These are phyloP conservation scores for Tachypleus tridentatus DNA, from an alignment of 1,140 invertebrate species.

Conservation along the genomic window DNA sequence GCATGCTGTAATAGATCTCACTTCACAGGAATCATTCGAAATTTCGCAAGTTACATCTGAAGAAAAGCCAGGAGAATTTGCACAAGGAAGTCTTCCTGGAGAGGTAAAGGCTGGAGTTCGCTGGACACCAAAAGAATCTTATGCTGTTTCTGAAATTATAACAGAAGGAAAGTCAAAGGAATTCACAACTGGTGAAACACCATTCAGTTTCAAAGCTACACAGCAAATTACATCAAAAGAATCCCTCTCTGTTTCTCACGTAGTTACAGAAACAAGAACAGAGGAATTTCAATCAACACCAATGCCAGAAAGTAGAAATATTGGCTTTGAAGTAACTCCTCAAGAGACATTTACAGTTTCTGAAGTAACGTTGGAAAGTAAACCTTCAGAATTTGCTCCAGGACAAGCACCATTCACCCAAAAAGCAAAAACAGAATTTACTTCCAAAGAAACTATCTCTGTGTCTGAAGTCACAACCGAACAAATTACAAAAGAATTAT, in stretches of 20 bases:
- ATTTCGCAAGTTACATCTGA: conserved; percentile 13
- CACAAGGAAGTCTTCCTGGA: conserved; percentile 15
- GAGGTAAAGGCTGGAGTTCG: conserved; percentile 18
- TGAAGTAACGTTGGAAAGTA: conserved; percentile 12
- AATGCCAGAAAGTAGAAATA: conserved; percentile 14
- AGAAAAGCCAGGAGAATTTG: conserved; percentile 18
- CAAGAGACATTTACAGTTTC: conserved; percentile 17
- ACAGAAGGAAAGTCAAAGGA: conserved; percentile 12
- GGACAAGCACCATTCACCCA: conserved; percentile 18
- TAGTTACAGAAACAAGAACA: conserved; percentile 51
- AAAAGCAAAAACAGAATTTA: conserved; percentile 10
- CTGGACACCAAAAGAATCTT: conserved; percentile 14
- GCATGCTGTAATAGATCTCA: conserved; percentile 10
- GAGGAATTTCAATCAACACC: conserved; percentile 51
- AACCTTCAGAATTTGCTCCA: conserved; percentile 15
- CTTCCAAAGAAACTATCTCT: conserved; percentile 13
- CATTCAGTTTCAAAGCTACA: conserved; percentile 2
- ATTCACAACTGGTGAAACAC: conserved; percentile 10
- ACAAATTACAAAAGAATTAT: conserved; percentile 11
- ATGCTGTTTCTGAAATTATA: conserved; percentile 19
- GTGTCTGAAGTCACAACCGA: conserved; percentile 15
- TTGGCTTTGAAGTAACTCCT: conserved; percentile 9
- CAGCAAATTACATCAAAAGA: conserved; percentile 10
- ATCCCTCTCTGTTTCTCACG: conserved; percentile 40
- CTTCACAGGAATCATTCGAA: conserved; percentile 12